Evolutionary conservation across 2,113 vertebrate species (phyloP), one percentile per base, ranked within the genome.

Genomic region (Eclectus roratus): DNA sequence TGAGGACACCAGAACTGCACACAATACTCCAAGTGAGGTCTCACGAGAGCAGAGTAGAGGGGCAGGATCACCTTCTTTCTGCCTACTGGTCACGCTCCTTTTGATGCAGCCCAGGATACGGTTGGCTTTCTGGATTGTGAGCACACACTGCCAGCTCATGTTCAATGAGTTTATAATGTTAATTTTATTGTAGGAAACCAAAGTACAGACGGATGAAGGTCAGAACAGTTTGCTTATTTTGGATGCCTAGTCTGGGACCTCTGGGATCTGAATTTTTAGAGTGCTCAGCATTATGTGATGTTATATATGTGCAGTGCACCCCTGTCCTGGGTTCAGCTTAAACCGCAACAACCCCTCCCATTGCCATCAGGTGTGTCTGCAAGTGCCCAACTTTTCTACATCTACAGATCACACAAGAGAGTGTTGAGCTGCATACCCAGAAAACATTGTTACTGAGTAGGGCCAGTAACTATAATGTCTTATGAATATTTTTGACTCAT

Each of bases 281-380:
- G 25, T 24, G 55, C 4, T 80, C 64, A 80, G 39, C 46, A 28
- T 41, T 80, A 33, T 24, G 28, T 60, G 80, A 58, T 50, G 17
- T 18, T 21, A 49, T 37, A 29, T 27, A 29, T 0, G 0, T 33
- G 46, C 58, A 73, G 5, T 4, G 31, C 37, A 29, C 13, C 25
- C 5, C 46, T 46, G 46, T 46, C 46, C 46, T 46, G 46, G 19
- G 46, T 46, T 46, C 19, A 46, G 19, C 37, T 37, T 37, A 37
- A 37, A 37, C 37, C 10, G 37, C 37, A 37, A 37, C 37, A 37
- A 37, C 19, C 19, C 7, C 19, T 78, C 28, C 25, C 20, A 1
- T 2, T 64, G 35, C 43, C 14, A 2, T 53, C 39, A 86, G 29
- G 31, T 66, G 27, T 28, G 18, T 20, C 74, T 63, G 56, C 15